Conservation (phyloP, 1,140 invertebrate genomes). For the Anastatus disparis region DNA sequence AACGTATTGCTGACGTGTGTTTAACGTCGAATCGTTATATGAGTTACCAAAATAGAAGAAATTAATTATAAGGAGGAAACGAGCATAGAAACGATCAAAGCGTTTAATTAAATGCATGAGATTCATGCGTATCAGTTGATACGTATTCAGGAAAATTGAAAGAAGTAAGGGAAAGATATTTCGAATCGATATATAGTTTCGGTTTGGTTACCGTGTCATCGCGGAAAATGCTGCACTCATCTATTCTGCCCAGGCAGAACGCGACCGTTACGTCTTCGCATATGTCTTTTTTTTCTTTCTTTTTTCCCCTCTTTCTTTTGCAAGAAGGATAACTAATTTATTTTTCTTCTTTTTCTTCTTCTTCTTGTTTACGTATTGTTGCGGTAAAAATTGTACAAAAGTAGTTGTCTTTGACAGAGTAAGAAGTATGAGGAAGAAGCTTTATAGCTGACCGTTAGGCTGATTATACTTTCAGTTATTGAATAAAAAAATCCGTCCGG, state of each 20-base stretch:
- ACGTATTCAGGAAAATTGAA: too few species aligned
- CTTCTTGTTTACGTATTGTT: not conserved
- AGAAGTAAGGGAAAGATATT: too few species aligned
- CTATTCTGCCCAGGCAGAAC: conserved; percentile 62
- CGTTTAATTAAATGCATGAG: too few species aligned
- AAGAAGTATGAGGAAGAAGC: not conserved
- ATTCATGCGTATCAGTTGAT: too few species aligned
- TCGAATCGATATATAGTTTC: conserved; percentile 49
- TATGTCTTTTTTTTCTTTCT: too few species aligned
- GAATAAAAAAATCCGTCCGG: too few species aligned
- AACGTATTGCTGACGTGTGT: too few species aligned
- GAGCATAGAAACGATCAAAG: not conserved
- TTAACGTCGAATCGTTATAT: too few species aligned
- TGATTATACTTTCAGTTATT: too few species aligned
- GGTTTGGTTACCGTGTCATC: conserved; percentile 56
- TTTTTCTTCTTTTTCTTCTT: conserved; percentile 11
- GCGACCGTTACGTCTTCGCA: conserved; percentile 59
- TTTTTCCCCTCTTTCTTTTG: not conserved
- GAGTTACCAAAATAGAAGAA: not conserved
- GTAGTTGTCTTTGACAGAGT: too few species aligned
- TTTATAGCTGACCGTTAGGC: too few species aligned
- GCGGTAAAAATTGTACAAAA: too few species aligned
- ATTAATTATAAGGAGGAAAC: not conserved
- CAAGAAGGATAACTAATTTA: not conserved
- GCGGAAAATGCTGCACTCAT: conserved; percentile 62